A percentile compares a stretch with the other conserved stretches of the same genome.
These are phyloP conservation scores for Rhadinocentrus ornatus DNA, from an alignment of 2,797 vertebrate species.

Conservation along the genomic window DNA sequence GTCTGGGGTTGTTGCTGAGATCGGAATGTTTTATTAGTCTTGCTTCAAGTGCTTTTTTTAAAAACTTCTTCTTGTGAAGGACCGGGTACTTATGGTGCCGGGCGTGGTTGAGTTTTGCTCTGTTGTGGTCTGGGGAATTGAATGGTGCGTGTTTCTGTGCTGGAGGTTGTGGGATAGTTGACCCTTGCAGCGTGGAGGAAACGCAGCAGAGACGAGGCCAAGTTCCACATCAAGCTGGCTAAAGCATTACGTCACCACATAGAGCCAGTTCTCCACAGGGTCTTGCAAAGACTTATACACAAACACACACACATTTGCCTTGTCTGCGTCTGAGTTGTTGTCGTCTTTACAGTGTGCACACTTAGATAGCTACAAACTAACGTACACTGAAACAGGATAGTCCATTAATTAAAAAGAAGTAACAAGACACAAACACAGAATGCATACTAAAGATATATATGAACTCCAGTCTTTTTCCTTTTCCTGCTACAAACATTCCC, in stretches of 20 bases:
- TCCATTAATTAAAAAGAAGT: constrained; percentile 24
- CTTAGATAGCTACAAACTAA: constrained; percentile 34
- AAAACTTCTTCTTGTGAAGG: constrained; percentile 42
- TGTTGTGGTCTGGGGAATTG: constrained; percentile 78
- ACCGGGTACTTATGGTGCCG: constrained; percentile 66
- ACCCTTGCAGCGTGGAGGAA: constrained; percentile 80
- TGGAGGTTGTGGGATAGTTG: constrained; percentile 79
- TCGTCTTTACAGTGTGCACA: constrained; percentile 43
- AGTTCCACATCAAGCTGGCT: constrained; percentile 78
- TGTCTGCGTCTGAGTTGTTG: constrained; percentile 56
- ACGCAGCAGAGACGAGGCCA: constrained; percentile 74
- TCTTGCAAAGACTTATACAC: constrained; percentile 51
- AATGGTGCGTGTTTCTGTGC: constrained; percentile 73
- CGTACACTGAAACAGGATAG: constrained; percentile 6
- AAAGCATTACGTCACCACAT: constrained; percentile 77
- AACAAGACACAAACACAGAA: constrained; percentile 9
- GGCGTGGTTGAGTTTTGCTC: constrained; percentile 77
- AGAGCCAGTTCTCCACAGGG: constrained; percentile 63
- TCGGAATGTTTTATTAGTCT: constrained; percentile 68
- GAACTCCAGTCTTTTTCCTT: constrained; percentile 8
- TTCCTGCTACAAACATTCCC: constrained; percentile 17
- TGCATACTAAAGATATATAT: constrained; percentile 7
- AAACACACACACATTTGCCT: constrained; percentile 22
- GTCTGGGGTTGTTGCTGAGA: constrained; percentile 54
- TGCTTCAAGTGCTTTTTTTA: constrained; percentile 53